Conservation (phyloP, 1,140 invertebrate genomes). For the Thaumetopoea pityocampa region DNA sequence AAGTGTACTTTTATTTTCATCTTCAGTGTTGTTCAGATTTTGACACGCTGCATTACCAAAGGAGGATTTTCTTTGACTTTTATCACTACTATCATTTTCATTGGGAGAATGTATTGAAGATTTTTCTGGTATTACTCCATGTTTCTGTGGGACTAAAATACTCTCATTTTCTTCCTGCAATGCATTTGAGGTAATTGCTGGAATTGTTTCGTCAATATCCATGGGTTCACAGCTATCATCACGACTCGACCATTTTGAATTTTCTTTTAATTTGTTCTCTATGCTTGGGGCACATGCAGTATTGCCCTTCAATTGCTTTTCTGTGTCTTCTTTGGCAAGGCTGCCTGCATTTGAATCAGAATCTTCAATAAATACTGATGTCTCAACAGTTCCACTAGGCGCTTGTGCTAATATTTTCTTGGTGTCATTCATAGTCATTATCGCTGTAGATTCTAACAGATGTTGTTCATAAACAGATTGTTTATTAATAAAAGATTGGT, state of each 20-base stretch:
- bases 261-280: conserved; percentile 20
- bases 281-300: conserved; percentile 56
- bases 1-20: conserved; percentile 54
- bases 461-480: too few species aligned
- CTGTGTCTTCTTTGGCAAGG: conserved; percentile 4
- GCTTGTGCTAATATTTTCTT: conserved; percentile 29
- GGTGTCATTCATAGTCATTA: conserved; percentile 2
- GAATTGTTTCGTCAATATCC: conserved; percentile 61
- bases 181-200: conserved; percentile 35
- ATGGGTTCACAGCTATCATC: conserved; percentile 54
- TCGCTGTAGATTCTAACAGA: too few species aligned
- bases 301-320: conserved; percentile 23
- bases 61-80: too few species aligned
- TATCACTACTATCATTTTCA: conserved; percentile 8
- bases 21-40: conserved; percentile 32
- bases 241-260: conserved; percentile 5
- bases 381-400: conserved; percentile 25
- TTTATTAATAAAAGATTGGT: too few species aligned
- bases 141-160: too few species aligned
- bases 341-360: conserved; percentile 43
- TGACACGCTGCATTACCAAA: too few species aligned
- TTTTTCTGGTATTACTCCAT: too few species aligned
- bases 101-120: not conserved
- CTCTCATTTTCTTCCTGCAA: too few species aligned
- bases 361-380: conserved; percentile 44